Evolutionary conservation across 1,140 invertebrate genomes (phyloP), one percentile per base, ranked within the genome.

Genomic region (Calliphora vicina): DNA sequence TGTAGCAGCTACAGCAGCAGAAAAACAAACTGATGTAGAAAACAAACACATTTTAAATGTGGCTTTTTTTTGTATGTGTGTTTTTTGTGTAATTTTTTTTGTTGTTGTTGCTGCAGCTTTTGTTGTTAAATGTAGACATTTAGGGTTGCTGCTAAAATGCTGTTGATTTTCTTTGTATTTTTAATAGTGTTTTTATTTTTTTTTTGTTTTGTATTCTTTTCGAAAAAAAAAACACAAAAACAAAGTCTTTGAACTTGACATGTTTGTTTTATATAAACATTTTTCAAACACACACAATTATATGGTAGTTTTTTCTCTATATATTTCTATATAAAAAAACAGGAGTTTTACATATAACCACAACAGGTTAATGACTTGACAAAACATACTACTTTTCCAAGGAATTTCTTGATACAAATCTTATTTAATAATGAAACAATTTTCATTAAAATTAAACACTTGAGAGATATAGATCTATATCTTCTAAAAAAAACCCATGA

Each of bases 171-270:
- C 29, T 76, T 76, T 42, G 35, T 42, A 35, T 29, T 76, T 76
- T 29, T 76, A 20, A 42, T 76, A 42, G 73, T 73, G 25, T 20
- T 76, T 76, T 29, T 42, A n/a, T n/a, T n/a, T n/a, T n/a, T n/a
- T n/a, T n/a, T n/a, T n/a, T n/a, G n/a, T n/a, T n/a, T n/a, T n/a
- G n/a, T n/a, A n/a, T n/a, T n/a, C n/a, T 42, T 76, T 76, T 42
- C 8, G 15, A 3, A 76, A 76, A 27, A 27, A 74, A 15, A 72
- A 6, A 72, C n/a, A 72, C 20, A 74, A 15, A 74, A 8, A 74
- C 72, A 74, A 76, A 74, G 74, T 57, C 57, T 83, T 83, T 83
- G 82, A 83, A 83, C 82, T 83, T 83, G 82, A 83, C 78, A 78
- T 83, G 81, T 45, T 43, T 74, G 71, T 29, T 26, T 42, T 45